Conservation (phyloP, 2,797 vertebrate genomes). For the Cirrhinus molitorella region DNA sequence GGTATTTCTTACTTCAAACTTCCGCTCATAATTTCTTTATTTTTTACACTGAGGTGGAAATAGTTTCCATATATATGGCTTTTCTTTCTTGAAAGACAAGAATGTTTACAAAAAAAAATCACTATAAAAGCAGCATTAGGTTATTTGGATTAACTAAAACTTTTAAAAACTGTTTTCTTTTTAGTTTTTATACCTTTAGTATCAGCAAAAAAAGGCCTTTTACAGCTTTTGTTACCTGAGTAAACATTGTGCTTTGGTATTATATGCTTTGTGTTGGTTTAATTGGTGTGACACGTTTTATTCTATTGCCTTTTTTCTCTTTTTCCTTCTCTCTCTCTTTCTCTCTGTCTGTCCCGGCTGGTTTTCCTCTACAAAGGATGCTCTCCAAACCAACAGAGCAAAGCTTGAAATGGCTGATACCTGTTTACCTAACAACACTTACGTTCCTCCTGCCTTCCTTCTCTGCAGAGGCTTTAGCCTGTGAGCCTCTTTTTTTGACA, state of each 20-base stretch:
- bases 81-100: not conserved
- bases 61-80: not conserved
- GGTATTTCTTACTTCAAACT: not conserved
- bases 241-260: not conserved
- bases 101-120: not conserved
- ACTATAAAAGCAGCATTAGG: not conserved
- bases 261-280: not conserved
- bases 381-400: slow-evolving; percentile 8
- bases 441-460: not conserved
- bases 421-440: slow-evolving; percentile 21
- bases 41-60: not conserved
- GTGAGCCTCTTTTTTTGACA: slow-evolving; percentile 9
- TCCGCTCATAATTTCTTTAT: not conserved
- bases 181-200: not conserved
- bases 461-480: slow-evolving; percentile 7
- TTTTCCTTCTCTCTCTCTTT: not conserved
- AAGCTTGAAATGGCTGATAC: slow-evolving; percentile 21
- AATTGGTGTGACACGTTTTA: not conserved
- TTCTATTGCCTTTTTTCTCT: not conserved
- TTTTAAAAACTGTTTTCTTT: no score
- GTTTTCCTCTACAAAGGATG: not conserved
- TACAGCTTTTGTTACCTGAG: not conserved
- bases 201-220: not conserved
- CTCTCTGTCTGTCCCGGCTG: not conserved
- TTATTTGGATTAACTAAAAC: not conserved